A percentile compares a stretch with the other conserved stretches of the same genome.
phyloP scores from a whole-genome alignment of 2,888 invertebrate genomes.

The Athalia circularis region DNA sequence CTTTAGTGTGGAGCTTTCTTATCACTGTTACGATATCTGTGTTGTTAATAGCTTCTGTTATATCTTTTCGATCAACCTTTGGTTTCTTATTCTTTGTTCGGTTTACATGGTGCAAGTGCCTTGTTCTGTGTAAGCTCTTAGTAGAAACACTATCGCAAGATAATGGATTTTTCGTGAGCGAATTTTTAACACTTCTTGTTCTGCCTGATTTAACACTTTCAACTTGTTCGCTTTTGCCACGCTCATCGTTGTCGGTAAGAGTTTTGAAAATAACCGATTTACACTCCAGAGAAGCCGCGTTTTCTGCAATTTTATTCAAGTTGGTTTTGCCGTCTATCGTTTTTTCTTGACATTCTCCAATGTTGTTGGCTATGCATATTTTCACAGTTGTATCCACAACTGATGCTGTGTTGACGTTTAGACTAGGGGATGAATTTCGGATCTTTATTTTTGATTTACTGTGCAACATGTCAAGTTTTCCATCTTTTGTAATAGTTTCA shows the following conservation, averaged over 20 bases:
- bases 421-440: not conserved
- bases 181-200: too few species aligned
- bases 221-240: not conserved
- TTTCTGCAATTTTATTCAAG: not conserved
- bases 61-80: slow-evolving; percentile 51
- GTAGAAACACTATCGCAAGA: not conserved
- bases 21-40: slow-evolving; percentile 51
- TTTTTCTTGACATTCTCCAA: not conserved
- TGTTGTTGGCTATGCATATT: not conserved
- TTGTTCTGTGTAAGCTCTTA: slow-evolving; percentile 22
- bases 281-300: not conserved
- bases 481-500: not conserved
- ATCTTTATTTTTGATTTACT: not conserved
- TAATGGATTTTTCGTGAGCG: not conserved
- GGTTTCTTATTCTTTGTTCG: slow-evolving; percentile 51
- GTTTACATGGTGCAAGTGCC: slow-evolving; percentile 51
- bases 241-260: not conserved
- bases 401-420: too few species aligned
- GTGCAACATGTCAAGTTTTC: not conserved
- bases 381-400: too few species aligned
- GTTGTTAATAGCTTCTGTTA: slow-evolving; percentile 55
- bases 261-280: not conserved
- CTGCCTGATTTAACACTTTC: too few species aligned
- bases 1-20: slow-evolving; percentile 56
- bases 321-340: not conserved